phyloP scores from a whole-genome alignment of 2,888 invertebrate genomes.

The Zaprionus bogoriensis region DNA sequence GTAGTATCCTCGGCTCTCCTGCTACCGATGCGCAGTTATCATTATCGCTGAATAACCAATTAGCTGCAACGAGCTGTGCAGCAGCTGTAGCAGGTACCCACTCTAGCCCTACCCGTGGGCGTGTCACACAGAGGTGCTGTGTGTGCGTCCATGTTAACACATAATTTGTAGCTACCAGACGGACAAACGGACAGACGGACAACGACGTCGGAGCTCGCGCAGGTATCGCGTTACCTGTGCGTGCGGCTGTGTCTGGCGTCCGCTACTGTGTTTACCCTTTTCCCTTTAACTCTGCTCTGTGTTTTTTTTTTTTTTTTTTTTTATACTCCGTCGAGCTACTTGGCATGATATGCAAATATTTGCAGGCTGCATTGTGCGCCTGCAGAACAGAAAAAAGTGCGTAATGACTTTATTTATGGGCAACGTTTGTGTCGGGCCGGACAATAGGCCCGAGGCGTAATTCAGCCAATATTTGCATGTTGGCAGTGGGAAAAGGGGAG shows the following conservation, averaged over 20 bases:
- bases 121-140: constrained; percentile 56
- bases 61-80: constrained; percentile 30
- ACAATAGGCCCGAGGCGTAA: constrained; percentile 54
- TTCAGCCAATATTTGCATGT: constrained; percentile 57
- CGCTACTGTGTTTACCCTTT: constrained; percentile 58
- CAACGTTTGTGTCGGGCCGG: constrained; percentile 19
- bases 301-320: not conserved
- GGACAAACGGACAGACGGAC: constrained; percentile 3
- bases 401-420: constrained; percentile 77
- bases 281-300: not conserved
- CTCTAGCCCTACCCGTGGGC: constrained; percentile 37
- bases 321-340: constrained; percentile 5
- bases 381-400: constrained; percentile 40
- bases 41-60: constrained; percentile 67
- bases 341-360: constrained; percentile 70
- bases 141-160: constrained; percentile 62
- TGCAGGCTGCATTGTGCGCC: constrained; percentile 41
- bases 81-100: constrained; percentile 1
- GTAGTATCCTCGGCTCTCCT: not conserved
- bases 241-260: not conserved
- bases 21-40: constrained; percentile 43
- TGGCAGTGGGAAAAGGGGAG: constrained; percentile 2
- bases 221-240: constrained; percentile 40
- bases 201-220: constrained; percentile 9
- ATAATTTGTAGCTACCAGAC: constrained; percentile 63